Conservation (phyloP, 2,797 vertebrate species). For the Acanthurus tractus region DNA sequence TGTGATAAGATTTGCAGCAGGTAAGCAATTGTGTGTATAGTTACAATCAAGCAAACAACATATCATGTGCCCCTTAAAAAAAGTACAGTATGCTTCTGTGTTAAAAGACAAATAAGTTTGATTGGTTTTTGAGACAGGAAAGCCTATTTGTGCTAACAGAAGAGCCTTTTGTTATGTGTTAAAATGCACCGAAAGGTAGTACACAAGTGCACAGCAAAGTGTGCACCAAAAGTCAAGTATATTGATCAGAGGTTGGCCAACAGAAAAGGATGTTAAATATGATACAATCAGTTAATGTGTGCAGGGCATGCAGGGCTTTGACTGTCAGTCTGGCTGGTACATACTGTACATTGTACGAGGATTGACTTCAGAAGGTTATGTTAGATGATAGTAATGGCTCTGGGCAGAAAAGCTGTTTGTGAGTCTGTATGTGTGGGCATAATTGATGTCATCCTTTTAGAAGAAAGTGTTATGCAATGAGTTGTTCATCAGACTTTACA, state of each 20-base stretch:
- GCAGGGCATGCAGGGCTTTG: background rate
- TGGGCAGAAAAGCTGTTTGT: slow-evolving; percentile 1
- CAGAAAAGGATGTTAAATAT: background rate
- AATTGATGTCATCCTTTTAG: slow-evolving; percentile 13
- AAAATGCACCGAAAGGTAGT: background rate
- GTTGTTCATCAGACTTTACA: slow-evolving; percentile 1
- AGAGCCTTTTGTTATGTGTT: background rate
- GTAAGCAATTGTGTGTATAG: background rate
- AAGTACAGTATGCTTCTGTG: background rate
- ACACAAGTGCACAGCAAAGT: background rate
- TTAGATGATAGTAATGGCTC: slow-evolving; percentile 12
- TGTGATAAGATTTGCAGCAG: background rate
- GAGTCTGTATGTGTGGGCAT: slow-evolving; percentile 13
- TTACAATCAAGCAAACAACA: background rate
- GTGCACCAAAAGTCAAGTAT: background rate
- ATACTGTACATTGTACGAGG: background rate
- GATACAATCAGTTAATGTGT: background rate
- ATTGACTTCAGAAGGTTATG: slow-evolving; percentile 21
- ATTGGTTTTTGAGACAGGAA: background rate
- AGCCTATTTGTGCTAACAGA: background rate
- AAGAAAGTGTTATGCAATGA: slow-evolving; percentile 18
- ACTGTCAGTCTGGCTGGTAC: slow-evolving; percentile 8
- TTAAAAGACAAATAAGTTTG: background rate
- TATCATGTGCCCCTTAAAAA: background rate
- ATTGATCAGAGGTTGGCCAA: background rate